These are phyloP conservation scores for Tichodroma muraria DNA, from an alignment of 2,113 vertebrate genomes.

Conservation along the genomic window DNA sequence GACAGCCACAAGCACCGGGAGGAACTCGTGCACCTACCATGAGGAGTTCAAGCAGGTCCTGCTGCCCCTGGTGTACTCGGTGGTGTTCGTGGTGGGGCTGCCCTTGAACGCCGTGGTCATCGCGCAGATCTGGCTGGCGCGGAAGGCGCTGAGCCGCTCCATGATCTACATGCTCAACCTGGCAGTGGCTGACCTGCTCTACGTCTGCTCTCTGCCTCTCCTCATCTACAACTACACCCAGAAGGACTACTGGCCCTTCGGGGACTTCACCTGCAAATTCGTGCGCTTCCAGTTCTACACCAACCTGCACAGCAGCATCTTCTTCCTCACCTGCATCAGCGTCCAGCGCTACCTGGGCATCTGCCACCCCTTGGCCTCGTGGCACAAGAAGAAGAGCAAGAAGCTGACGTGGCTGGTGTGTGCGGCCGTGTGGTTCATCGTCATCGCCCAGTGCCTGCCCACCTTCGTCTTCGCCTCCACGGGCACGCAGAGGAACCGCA, in stretches of 20 bases:
- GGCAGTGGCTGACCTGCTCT: conserved; percentile 87
- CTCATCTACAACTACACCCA: conserved; percentile 95
- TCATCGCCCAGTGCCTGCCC: conserved; percentile 80
- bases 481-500: conserved; percentile 88
- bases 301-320: conserved; percentile 91
- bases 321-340: conserved; percentile 98
- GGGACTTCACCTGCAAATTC: conserved; percentile 85
- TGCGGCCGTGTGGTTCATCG: conserved; percentile 76
- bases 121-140: conserved; percentile 79
- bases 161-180: conserved; percentile 93
- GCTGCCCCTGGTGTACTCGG: conserved; percentile 83
- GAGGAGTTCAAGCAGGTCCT: conserved; percentile 91
- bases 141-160: conserved; percentile 75
- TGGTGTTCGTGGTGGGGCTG: conserved; percentile 82
- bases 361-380: conserved; percentile 85
- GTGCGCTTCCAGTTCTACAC: conserved; percentile 96
- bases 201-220: conserved; percentile 90
- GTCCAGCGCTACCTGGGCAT: conserved; percentile 92
- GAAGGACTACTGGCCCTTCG: conserved; percentile 94
- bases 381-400: conserved; percentile 85
- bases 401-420: conserved; percentile 83
- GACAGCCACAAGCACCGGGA: fast-evolving
- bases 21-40: conserved; percentile 80
- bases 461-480: conserved; percentile 87
- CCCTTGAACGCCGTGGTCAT: conserved; percentile 85